These are phyloP conservation scores for Kryptopterus vitreolus DNA, from an alignment of 2,797 vertebrate species.

Conservation along the genomic window DNA sequence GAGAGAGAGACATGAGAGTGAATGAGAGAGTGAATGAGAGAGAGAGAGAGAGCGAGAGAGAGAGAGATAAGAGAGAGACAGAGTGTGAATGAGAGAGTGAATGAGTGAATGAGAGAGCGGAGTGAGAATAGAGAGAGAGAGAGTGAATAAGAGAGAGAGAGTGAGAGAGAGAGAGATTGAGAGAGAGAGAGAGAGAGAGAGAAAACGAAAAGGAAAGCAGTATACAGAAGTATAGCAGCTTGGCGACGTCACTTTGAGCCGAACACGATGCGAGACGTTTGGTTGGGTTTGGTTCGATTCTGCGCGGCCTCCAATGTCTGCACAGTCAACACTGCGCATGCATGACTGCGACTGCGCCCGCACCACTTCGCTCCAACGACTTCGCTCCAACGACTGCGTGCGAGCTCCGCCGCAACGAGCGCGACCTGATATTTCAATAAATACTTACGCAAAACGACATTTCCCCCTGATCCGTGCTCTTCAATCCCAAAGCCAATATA, in stretches of 20 bases:
- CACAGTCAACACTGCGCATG: constrained; percentile 6
- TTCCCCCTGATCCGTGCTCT: background rate
- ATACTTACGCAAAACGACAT: constrained; percentile 27
- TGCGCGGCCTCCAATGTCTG: background rate
- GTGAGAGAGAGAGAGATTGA: background rate
- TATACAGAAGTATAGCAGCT: constrained; percentile 22
- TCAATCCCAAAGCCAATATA: constrained; percentile 15
- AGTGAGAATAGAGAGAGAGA: background rate
- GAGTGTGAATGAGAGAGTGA: background rate
- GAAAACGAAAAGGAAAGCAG: background rate
- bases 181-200: background rate
- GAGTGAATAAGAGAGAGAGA: background rate
- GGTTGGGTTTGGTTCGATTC: constrained; percentile 3
- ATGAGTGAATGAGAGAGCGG: background rate
- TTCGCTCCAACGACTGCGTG: too few species aligned
- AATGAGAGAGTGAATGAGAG: background rate
- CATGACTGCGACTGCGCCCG: background rate
- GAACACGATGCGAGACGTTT: constrained; percentile 6
- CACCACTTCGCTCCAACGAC: too few species aligned
- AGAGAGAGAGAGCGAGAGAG: constrained; percentile 13
- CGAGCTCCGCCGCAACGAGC: background rate
- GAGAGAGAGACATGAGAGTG: background rate
- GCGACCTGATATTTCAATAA: constrained; percentile 36
- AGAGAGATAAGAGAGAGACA: background rate
- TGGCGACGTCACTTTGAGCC: background rate